phyloP scores from a whole-genome alignment of 1,140 invertebrate genomes.

The Meteorus sp. region DNA sequence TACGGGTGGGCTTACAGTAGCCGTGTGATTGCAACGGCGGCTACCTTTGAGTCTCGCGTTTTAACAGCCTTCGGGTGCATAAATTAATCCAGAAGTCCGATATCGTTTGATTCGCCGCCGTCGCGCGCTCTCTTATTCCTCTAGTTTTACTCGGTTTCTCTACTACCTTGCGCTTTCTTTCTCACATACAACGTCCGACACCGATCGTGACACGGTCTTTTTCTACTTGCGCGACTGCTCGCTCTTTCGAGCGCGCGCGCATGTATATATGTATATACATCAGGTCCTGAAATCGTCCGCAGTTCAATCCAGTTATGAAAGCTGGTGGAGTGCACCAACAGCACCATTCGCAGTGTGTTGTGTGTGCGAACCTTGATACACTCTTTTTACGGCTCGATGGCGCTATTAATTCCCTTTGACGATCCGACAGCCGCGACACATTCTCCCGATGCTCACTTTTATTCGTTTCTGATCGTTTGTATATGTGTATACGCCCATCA shows the following conservation, averaged over 20 bases:
- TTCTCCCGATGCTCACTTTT: slow-evolving; percentile 1
- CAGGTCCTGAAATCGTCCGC: too few relatives aligned
- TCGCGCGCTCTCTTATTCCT: slow-evolving; percentile 26
- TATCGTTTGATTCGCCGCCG: slow-evolving; percentile 59
- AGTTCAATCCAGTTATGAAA: too few relatives aligned
- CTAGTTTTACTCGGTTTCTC: slow-evolving; percentile 23
- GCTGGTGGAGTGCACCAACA: too few relatives aligned
- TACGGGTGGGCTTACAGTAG: slow-evolving; percentile 37
- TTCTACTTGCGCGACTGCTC: slow-evolving; percentile 20
- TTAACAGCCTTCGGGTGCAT: slow-evolving; percentile 57
- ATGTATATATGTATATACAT: slow-evolving; percentile 1
- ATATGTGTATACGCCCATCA: too few relatives aligned
- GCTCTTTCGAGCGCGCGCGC: slow-evolving; percentile 25
- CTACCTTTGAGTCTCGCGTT: slow-evolving; percentile 57
- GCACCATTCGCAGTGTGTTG: slow-evolving; percentile 20
- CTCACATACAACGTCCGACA: neutral
- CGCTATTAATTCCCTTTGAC: slow-evolving; percentile 50
- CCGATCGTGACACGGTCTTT: slow-evolving; percentile 7
- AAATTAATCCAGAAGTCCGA: slow-evolving; percentile 58
- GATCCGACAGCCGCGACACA: slow-evolving; percentile 37
- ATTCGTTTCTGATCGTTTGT: slow-evolving; percentile 5
- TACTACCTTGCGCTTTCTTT: neutral
- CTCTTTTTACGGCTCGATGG: slow-evolving; percentile 50
- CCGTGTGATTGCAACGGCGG: slow-evolving; percentile 47
- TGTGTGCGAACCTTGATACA: slow-evolving; percentile 41